Evolutionary conservation across 2,113 vertebrate genomes (phyloP).

Genomic region (Garra rufa): DNA sequence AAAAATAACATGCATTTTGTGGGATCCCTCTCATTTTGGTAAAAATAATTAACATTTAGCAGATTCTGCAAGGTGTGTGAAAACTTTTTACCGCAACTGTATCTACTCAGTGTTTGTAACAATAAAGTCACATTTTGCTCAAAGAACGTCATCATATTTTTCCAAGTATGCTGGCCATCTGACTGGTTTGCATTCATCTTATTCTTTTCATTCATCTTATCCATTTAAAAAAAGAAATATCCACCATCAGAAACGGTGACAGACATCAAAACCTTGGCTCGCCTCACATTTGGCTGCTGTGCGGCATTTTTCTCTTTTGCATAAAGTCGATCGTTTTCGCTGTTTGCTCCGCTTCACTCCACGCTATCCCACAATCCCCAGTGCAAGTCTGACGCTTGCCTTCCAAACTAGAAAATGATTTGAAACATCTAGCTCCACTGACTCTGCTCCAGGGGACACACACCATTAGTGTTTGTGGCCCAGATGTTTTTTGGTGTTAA

Average conservation of each 20-base stretch:
- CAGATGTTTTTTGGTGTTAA: constrained; percentile 27
- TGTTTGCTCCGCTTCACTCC: background rate
- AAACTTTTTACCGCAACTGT: too few species aligned
- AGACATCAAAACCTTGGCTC: background rate
- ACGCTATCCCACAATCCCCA: background rate
- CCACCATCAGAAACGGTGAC: background rate
- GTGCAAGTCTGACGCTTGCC: background rate
- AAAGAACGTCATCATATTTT: too few species aligned
- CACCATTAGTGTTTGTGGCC: constrained; percentile 1
- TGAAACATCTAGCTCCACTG: background rate
- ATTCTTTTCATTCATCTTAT: too few species aligned
- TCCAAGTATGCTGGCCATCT: too few species aligned
- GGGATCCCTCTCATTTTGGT: too few species aligned
- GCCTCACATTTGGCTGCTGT: background rate
- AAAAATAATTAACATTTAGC: too few species aligned
- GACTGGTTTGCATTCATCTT: too few species aligned
- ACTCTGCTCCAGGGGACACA: background rate
- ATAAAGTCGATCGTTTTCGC: too few species aligned
- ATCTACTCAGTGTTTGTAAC: too few species aligned
- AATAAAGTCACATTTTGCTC: too few species aligned
- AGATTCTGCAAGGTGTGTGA: too few species aligned
- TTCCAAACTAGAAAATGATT: background rate
- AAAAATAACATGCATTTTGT: too few species aligned
- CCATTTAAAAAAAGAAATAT: background rate
- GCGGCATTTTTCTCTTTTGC: background rate